Percentiles rank a stretch among this genome's conserved stretches.
Evolutionary conservation across 2,797 vertebrate species (phyloP).

Genomic region (Rhinogobio ventralis): DNA sequence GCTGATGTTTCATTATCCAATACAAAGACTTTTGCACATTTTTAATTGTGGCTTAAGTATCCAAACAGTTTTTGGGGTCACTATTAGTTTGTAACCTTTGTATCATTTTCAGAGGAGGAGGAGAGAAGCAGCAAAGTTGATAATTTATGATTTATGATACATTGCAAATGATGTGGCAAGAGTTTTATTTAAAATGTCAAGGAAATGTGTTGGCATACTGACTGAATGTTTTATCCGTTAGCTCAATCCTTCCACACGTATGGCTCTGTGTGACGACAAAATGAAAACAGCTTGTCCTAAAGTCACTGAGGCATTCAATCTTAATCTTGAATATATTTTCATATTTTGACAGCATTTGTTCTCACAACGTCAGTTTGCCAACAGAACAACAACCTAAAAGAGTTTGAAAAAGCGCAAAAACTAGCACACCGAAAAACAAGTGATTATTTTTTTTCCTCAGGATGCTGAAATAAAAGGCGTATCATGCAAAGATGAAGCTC

Average conservation of each 20-base stretch:
- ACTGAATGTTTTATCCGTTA: slow-evolving; percentile 52
- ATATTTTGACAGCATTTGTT: slow-evolving; percentile 46
- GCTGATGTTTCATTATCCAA: not conserved
- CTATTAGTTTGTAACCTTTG: not conserved
- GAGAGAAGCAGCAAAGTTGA: not conserved
- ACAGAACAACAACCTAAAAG: slow-evolving; percentile 16
- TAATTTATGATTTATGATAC: slow-evolving; percentile 29
- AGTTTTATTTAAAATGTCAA: slow-evolving; percentile 53
- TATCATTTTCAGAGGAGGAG: not conserved
- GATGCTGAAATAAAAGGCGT: not conserved
- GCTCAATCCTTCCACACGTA: slow-evolving; percentile 38
- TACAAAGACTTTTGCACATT: not conserved
- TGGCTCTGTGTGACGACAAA: slow-evolving; percentile 33
- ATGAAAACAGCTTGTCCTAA: slow-evolving; percentile 56
- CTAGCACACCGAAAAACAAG: slow-evolving; percentile 16
- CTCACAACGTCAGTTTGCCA: slow-evolving; percentile 34
- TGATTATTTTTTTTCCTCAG: not conserved
- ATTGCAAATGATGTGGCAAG: slow-evolving; percentile 31
- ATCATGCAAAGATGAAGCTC: slow-evolving; percentile 10
- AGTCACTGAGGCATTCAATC: slow-evolving; percentile 53
- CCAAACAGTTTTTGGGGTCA: not conserved
- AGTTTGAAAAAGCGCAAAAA: not conserved
- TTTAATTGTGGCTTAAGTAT: not conserved
- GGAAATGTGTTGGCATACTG: slow-evolving; percentile 39
- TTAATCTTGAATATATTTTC: slow-evolving; percentile 60